These are phyloP conservation scores for Melanotaenia trifasciata DNA, from an alignment of 2,797 vertebrate genomes.

Conservation along the genomic window DNA sequence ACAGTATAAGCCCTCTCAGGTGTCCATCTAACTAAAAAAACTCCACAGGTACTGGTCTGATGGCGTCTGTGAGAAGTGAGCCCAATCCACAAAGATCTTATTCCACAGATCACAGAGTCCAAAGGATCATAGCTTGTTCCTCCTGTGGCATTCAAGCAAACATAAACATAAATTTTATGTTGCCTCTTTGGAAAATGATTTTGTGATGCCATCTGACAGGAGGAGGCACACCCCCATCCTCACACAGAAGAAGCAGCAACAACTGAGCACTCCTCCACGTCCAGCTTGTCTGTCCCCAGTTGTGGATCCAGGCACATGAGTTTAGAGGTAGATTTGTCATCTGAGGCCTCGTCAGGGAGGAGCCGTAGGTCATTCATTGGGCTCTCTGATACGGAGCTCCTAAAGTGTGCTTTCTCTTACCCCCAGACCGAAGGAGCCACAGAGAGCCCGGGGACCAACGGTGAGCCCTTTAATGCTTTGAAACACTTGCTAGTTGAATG, in stretches of 20 bases:
- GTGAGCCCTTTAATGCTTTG: constrained; percentile 46
- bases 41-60: background rate
- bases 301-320: constrained; percentile 41
- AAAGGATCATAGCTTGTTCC: no score
- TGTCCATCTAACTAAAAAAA: background rate
- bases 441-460: constrained; percentile 59
- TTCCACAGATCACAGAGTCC: background rate
- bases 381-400: constrained; percentile 75
- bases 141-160: no score
- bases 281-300: constrained; percentile 44
- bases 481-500: background rate
- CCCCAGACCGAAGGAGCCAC: constrained; percentile 73
- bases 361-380: constrained; percentile 63
- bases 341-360: constrained; percentile 46
- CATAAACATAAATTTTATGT: no score
- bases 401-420: constrained; percentile 76
- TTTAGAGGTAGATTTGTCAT: constrained; percentile 55
- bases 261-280: constrained; percentile 47
- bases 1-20: background rate
- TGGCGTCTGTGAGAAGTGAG: background rate
- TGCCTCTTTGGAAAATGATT: background rate
- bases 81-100: background rate
- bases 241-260: constrained; percentile 41
- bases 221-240: constrained; percentile 52
- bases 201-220: constrained; percentile 50